phyloP scores from a whole-genome alignment of 2,888 invertebrate genomes.

The Drosophila mulleri region DNA sequence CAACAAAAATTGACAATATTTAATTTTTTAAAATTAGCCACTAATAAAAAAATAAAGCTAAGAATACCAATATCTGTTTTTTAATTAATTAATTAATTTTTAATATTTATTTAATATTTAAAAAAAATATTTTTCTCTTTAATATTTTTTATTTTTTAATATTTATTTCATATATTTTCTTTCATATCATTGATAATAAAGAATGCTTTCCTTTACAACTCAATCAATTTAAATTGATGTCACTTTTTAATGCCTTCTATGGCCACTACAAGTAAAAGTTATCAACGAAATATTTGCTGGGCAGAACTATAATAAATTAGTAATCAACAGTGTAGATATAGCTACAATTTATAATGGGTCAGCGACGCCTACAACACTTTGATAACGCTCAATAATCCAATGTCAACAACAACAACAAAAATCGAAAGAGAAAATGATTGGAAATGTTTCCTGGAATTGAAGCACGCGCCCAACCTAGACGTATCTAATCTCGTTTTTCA shows the following conservation, averaged over 20 bases:
- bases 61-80: too few species aligned
- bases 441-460: conserved; percentile 8
- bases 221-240: conserved; percentile 1
- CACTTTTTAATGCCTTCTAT: conserved; percentile 1
- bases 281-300: conserved; percentile 29
- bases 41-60: too few species aligned
- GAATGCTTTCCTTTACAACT: not conserved
- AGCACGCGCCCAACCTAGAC: conserved; percentile 42
- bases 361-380: conserved; percentile 17
- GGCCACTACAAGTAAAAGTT: not conserved
- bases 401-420: conserved; percentile 19
- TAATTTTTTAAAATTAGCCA: too few species aligned
- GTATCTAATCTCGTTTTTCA: conserved; percentile 39
- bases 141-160: too few species aligned
- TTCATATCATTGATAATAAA: not conserved
- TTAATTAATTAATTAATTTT: too few species aligned
- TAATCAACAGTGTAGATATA: conserved; percentile 15
- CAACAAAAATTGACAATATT: too few species aligned
- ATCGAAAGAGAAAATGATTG: not conserved
- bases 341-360: conserved; percentile 1
- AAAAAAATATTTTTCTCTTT: too few species aligned
- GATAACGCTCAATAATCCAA: conserved; percentile 31
- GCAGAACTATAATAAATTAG: conserved; percentile 1
- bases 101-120: too few species aligned
- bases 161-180: too few species aligned